Conservation (phyloP, 2,797 vertebrate species). For the Parambassis ranga region DNA sequence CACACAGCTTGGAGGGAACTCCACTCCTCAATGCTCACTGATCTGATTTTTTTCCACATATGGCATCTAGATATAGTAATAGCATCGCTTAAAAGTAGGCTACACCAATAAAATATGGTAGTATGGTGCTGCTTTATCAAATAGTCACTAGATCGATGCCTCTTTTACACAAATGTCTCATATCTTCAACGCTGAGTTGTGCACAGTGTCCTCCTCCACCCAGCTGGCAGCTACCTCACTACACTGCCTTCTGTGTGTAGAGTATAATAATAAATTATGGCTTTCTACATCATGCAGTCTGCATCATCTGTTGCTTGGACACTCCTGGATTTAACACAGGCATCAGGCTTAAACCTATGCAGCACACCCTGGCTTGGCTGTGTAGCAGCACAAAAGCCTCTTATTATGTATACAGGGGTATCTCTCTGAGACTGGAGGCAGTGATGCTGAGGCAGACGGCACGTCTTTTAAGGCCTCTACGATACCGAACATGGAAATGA, state of each 20-base stretch:
- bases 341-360: neutral
- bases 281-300: conserved; percentile 35
- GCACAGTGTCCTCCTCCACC: neutral
- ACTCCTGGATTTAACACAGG: conserved; percentile 1
- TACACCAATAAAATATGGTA: conserved; percentile 14
- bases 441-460: conserved; percentile 23
- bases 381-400: neutral
- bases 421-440: conserved; percentile 17
- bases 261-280: conserved; percentile 35
- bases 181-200: neutral
- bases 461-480: neutral
- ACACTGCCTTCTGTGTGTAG: neutral
- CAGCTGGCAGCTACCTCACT: neutral
- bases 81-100: conserved; percentile 22
- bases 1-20: neutral
- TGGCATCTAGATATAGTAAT: conserved; percentile 25
- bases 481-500: too few relatives aligned
- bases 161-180: neutral
- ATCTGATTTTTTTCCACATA: conserved; percentile 23
- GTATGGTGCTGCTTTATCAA: conserved; percentile 3
- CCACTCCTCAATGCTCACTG: conserved; percentile 7
- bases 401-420: conserved; percentile 6
- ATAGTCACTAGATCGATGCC: neutral
- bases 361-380: too few relatives aligned
- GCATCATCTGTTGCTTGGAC: neutral